Conservation (phyloP, 2,113 vertebrate genomes). For the Donacobius atricapilla region DNA sequence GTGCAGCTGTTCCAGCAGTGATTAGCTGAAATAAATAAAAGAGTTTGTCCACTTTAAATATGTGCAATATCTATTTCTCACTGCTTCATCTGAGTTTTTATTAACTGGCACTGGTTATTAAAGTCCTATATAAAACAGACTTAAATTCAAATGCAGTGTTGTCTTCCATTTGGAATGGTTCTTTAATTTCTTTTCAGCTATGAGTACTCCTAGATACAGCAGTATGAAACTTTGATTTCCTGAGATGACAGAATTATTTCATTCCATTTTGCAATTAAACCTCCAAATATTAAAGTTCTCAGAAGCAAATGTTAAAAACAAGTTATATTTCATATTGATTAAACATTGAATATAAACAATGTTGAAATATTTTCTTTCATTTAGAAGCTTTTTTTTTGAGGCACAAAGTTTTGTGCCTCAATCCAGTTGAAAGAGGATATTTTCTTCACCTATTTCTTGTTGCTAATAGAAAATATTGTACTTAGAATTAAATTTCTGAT, state of each 20-base stretch:
- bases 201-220: not conserved
- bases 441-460: not conserved
- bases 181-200: not conserved
- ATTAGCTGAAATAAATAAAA: not conserved
- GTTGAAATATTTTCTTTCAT: not conserved
- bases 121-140: not conserved
- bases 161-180: not conserved
- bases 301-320: not conserved
- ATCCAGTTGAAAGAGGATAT: not conserved
- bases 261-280: not conserved
- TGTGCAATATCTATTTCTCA: not conserved
- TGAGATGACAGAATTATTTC: not conserved
- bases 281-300: not conserved
- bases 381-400: not conserved
- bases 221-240: not conserved
- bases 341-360: not conserved
- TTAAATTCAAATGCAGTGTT: not conserved
- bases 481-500: not conserved
- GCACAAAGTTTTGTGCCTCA: not conserved
- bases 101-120: not conserved
- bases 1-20: not conserved
- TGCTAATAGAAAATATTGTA: not conserved
- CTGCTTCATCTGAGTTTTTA: not conserved
- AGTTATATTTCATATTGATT: not conserved
- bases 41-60: not conserved